A percentile compares a stretch with the other conserved stretches of the same genome.
Evolutionary conservation across 1,140 invertebrate species (phyloP).

Genomic region (Delia radicum): DNA sequence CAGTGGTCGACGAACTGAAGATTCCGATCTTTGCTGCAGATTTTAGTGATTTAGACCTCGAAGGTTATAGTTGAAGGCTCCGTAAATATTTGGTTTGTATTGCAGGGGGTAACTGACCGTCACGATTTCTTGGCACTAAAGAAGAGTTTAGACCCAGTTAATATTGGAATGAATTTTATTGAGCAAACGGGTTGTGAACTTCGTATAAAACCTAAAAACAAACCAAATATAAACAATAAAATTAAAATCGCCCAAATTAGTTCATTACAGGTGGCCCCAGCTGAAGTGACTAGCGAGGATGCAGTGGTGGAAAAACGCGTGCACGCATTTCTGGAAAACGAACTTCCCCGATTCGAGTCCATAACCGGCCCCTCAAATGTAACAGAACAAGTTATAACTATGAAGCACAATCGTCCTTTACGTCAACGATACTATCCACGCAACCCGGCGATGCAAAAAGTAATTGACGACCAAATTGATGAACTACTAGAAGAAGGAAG

Average conservation of each 20-base stretch:
- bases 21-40: not conserved
- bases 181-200: not conserved
- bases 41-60: not conserved
- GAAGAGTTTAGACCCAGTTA: not conserved
- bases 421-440: not conserved
- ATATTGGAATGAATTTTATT: not conserved
- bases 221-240: not conserved
- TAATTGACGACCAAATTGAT: slow-evolving; percentile 21
- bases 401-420: not conserved
- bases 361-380: not conserved
- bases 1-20: not conserved
- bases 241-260: not conserved
- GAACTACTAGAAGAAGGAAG: not conserved
- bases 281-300: not conserved
- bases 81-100: not conserved
- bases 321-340: not conserved
- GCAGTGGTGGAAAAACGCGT: not conserved
- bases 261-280: not conserved
- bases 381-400: not conserved
- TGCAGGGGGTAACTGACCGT: not conserved
- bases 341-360: not conserved
- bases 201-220: not conserved
- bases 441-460: not conserved
- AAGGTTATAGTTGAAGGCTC: not conserved
- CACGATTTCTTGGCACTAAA: not conserved